A percentile compares a stretch with the other conserved stretches of the same genome.
phyloP scores from a whole-genome alignment of 2,888 invertebrate species.

The Apoda limacodes region DNA sequence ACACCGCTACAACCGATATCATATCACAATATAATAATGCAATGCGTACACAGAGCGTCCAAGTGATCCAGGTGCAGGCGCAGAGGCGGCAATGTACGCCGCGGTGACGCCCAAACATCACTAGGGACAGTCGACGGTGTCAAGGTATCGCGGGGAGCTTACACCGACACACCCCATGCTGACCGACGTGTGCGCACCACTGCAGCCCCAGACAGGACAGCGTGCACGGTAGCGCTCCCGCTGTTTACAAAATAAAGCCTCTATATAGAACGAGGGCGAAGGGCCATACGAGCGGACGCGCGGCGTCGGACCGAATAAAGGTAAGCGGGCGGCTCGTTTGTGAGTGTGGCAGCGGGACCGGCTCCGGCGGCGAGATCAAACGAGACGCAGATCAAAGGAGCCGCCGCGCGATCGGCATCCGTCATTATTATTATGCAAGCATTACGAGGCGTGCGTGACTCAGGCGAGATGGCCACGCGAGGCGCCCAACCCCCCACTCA shows the following conservation, averaged over 20 bases:
- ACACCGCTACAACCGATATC: too few relatives aligned
- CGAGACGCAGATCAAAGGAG: conserved; percentile 63
- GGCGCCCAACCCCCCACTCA: conserved; percentile 30
- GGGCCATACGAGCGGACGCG: conserved; percentile 52
- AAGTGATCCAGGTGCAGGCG: conserved; percentile 38
- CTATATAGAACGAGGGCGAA: conserved; percentile 66
- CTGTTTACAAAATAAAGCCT: conserved; percentile 68
- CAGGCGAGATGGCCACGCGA: conserved; percentile 67
- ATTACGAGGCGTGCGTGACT: conserved; percentile 70
- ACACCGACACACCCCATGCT: conserved; percentile 55
- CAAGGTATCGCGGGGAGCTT: conserved; percentile 20
- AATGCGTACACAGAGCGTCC: conserved; percentile 59
- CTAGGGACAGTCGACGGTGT: conserved; percentile 24
- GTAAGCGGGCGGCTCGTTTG: conserved; percentile 64
- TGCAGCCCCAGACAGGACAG: conserved; percentile 23
- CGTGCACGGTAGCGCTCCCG: conserved; percentile 55
- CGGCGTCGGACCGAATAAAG: conserved; percentile 66
- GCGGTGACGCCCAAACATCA: conserved; percentile 28
- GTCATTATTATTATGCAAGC: conserved; percentile 71
- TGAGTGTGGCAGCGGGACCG: conserved; percentile 63
- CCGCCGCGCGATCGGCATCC: conserved; percentile 70
- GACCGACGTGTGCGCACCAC: conserved; percentile 42
- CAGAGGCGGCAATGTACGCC: conserved; percentile 22
- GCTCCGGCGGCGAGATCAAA: conserved; percentile 67
- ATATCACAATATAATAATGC: conserved; percentile 26